Percentiles rank a stretch among this genome's conserved stretches.
Evolutionary conservation across 2,888 invertebrate genomes (phyloP).

Genomic region (Plusia festucae): DNA sequence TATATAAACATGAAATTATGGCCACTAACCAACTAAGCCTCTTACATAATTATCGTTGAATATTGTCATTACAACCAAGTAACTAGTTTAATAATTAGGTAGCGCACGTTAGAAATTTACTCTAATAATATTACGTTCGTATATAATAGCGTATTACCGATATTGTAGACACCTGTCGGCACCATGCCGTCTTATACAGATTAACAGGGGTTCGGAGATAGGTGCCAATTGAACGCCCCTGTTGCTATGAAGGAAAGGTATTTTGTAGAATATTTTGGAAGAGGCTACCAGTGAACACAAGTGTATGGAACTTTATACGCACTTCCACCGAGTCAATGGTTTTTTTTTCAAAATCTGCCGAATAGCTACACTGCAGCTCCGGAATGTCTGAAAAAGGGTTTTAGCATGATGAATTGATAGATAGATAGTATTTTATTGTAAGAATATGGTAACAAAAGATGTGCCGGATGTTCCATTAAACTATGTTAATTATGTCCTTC

Average conservation of each 20-base stretch:
- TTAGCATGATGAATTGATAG: too few relatives aligned
- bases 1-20: too few relatives aligned
- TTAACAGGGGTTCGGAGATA: background rate
- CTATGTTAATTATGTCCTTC: too few relatives aligned
- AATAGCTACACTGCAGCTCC: too few relatives aligned
- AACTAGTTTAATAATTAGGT: slow-evolving; percentile 28
- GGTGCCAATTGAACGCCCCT: background rate
- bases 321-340: too few relatives aligned
- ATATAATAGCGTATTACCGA: slow-evolving; percentile 29
- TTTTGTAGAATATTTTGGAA: background rate
- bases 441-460: too few relatives aligned
- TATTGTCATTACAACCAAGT: slow-evolving; percentile 1
- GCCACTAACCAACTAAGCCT: background rate
- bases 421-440: too few relatives aligned
- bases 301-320: background rate
- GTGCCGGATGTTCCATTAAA: too few relatives aligned
- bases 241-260: background rate
- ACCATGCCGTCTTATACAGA: slow-evolving; percentile 5
- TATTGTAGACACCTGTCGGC: slow-evolving; percentile 37
- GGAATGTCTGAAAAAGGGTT: too few relatives aligned
- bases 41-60: background rate
- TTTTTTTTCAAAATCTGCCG: too few relatives aligned
- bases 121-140: slow-evolving; percentile 20
- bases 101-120: background rate
- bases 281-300: background rate